Conservation (phyloP, 2,797 vertebrate species). For the Hemibagrus guttatus region DNA sequence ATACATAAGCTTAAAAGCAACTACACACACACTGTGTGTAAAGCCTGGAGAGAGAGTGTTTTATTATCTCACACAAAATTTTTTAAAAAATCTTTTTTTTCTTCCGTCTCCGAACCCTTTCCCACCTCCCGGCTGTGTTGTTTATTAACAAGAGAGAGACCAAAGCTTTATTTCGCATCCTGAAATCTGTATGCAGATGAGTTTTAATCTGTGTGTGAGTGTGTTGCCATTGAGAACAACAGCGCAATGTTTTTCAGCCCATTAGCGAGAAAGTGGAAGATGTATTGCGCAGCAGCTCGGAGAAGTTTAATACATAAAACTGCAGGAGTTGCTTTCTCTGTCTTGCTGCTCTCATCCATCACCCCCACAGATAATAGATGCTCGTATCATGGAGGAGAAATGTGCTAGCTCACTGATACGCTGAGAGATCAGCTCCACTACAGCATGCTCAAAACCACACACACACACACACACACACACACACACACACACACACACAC, state of each 20-base stretch:
- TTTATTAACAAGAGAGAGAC: not conserved
- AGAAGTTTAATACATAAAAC: conserved; percentile 57
- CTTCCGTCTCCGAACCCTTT: conserved; percentile 8
- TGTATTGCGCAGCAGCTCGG: conserved; percentile 48
- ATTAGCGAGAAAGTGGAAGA: conserved; percentile 37
- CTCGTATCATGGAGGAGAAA: conserved; percentile 59
- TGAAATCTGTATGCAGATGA: conserved; percentile 17
- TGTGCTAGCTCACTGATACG: conserved; percentile 53
- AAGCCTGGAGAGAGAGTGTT: not conserved
- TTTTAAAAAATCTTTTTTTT: not conserved
- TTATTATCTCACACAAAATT: not conserved
- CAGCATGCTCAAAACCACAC: not conserved
- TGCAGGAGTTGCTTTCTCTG: conserved; percentile 52
- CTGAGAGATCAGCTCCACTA: conserved; percentile 20
- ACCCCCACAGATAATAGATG: conserved; percentile 55
- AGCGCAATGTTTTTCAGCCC: conserved; percentile 5
- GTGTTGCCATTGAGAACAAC: not conserved
- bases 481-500: conserved; percentile 34
- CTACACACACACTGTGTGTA: not conserved
- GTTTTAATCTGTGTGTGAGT: not conserved
- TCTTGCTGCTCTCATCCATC: conserved; percentile 60
- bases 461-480: conserved; percentile 33
- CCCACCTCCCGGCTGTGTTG: not conserved
- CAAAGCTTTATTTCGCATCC: not conserved
- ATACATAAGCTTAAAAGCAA: not conserved